Evolutionary conservation across 2,797 vertebrate genomes (phyloP), one percentile per base, ranked within the genome.

Genomic region (Gymnothorax reevesii): DNA sequence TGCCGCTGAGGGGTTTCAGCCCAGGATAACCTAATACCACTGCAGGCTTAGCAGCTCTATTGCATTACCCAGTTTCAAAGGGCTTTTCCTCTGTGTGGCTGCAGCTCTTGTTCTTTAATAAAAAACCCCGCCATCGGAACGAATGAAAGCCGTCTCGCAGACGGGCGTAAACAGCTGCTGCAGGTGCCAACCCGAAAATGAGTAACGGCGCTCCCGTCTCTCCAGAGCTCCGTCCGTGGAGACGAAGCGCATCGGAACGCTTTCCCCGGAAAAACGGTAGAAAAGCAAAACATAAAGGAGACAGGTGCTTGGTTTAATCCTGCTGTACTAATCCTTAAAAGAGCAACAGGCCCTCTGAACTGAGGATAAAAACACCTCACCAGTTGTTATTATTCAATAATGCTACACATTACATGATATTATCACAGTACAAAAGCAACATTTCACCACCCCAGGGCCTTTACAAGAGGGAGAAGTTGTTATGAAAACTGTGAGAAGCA

Each of bases 11-110:
- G 95, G 94, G 95, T 94, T 95, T 94, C 90, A 94, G 91, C 91
- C 90, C 92, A 92, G 92, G 94, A 95, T 96, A 95, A 95, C 94
- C 95, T 94, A 94, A 94, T 95, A 94, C 90, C 91, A 94, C 89
- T 90, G 89, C 89, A 92, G 93, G 93, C 94, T 95, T 93, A 94
- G 93, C 89, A 90, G 94, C 93, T 95, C 94, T 90, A 94, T 94
- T 92, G 93, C 91, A 94, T 95, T 95, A 95, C 77, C 86, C 90
- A 87, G 69, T 93, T 94, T 94, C 90, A 92, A 92, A 92, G 88
- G 75, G 64, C 83, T 91, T 87, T 89, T 89, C 92, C 33, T 90
- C 75, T 91, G 64, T 69, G 91, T 90, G 90, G 91, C 90, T 85
- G 85, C 87, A 90, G 92, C 88, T 91, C 93, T 93, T 92, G 88